Evolutionary conservation across 2,888 invertebrate genomes (phyloP).

Genomic region (Dryobota labecula): DNA sequence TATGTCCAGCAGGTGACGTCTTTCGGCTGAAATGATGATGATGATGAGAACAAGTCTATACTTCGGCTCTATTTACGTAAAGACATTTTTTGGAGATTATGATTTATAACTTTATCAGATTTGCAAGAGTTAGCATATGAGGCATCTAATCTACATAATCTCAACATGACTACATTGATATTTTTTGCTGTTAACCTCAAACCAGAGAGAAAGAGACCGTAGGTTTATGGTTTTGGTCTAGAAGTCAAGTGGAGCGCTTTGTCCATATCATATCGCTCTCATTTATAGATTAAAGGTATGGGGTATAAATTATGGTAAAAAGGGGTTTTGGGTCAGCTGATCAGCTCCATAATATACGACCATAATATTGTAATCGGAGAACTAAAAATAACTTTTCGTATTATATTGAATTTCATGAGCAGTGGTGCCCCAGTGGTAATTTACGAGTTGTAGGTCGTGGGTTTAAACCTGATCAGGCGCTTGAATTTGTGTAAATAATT

Average conservation of each 20-base stretch:
- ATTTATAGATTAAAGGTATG: constrained; percentile 8
- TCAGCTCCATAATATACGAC: constrained; percentile 15
- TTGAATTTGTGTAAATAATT: too few relatives aligned
- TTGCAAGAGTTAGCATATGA: constrained; percentile 34
- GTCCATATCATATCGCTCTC: constrained; percentile 20
- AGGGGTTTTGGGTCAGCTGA: constrained; percentile 2
- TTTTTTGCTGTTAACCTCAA: constrained; percentile 40
- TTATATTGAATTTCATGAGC: constrained; percentile 7
- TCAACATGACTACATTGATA: constrained; percentile 20
- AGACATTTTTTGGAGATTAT: constrained; percentile 20
- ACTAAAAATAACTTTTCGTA: constrained; percentile 8
- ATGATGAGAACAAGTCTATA: background rate
- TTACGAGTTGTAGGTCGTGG: too few relatives aligned
- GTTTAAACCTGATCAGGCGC: too few relatives aligned
- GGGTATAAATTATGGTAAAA: constrained; percentile 30
- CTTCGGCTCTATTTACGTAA: background rate
- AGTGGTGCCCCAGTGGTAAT: too few relatives aligned
- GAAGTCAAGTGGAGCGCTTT: constrained; percentile 35
- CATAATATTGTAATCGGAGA: background rate
- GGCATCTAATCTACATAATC: constrained; percentile 45
- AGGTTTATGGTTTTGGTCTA: constrained; percentile 44
- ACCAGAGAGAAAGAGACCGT: constrained; percentile 8
- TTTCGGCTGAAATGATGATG: too few relatives aligned
- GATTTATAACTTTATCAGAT: constrained; percentile 37
- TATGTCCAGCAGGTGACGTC: too few relatives aligned